phyloP scores from a whole-genome alignment of 2,888 invertebrate species.

The Cheilosia vernalis region DNA sequence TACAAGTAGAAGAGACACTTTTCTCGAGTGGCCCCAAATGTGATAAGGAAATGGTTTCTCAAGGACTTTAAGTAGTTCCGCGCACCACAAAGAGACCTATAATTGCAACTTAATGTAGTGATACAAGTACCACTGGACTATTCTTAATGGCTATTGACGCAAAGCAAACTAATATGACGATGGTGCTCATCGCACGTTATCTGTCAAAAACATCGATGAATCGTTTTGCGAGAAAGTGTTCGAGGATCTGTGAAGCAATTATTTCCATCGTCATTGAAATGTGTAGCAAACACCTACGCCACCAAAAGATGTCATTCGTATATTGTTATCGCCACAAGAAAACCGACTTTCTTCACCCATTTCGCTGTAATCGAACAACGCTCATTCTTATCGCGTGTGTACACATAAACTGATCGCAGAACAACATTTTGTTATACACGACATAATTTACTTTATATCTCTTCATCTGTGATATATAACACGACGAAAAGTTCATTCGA shows the following conservation, averaged over 20 bases:
- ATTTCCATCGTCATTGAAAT: background rate
- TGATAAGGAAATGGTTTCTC: conserved; percentile 20
- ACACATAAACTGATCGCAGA: background rate
- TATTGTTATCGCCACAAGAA: background rate
- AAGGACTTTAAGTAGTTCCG: conserved; percentile 51
- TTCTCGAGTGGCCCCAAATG: background rate
- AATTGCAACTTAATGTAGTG: conserved; percentile 33
- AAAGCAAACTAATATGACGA: no score
- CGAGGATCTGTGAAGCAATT: background rate
- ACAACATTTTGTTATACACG: background rate
- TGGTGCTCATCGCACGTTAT: no score
- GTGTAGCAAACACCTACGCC: background rate
- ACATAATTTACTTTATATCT: conserved; percentile 39
- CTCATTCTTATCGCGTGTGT: conserved; percentile 16
- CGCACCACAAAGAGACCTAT: background rate
- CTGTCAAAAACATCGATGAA: no score
- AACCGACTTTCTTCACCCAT: background rate
- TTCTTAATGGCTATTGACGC: background rate
- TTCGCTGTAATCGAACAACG: background rate
- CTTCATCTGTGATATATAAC: conserved; percentile 31
- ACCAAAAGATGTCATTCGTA: background rate
- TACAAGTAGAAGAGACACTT: background rate
- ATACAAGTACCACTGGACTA: conserved; percentile 37
- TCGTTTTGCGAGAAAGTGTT: no score
- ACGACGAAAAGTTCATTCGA: background rate